phyloP scores from a whole-genome alignment of 2,113 vertebrate species.

The Tetrax tetrax region DNA sequence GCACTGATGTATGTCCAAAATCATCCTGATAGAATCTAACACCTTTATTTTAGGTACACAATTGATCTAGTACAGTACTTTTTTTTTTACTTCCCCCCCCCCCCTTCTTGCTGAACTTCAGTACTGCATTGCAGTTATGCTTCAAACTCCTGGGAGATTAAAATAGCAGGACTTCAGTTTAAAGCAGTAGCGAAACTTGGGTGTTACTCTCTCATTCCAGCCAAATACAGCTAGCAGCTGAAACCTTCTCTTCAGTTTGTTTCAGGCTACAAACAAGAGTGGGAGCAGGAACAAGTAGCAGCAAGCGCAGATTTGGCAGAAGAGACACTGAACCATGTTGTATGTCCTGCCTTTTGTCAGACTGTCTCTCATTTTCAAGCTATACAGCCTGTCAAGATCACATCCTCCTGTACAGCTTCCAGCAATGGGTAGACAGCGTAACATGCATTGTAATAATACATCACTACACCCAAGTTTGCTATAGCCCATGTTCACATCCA shows the following conservation, averaged over 20 bases:
- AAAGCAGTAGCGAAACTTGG: neutral
- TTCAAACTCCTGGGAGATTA: neutral
- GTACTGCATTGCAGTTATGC: neutral
- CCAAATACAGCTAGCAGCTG: neutral
- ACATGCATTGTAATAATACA: neutral
- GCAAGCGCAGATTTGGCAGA: neutral
- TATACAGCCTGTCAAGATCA: neutral
- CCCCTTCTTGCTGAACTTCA: neutral
- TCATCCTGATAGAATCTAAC: neutral
- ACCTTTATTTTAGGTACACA: neutral
- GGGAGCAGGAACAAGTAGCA: neutral
- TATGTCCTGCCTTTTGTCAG: neutral
- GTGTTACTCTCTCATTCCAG: neutral
- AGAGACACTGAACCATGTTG: neutral
- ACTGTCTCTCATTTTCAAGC: neutral
- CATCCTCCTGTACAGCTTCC: neutral
- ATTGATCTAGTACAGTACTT: neutral
- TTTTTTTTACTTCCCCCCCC: too few relatives aligned
- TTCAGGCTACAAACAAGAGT: neutral
- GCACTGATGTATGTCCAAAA: neutral
- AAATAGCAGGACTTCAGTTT: neutral
- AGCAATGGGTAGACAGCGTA: neutral
- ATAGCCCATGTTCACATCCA: neutral
- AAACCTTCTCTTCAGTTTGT: neutral
- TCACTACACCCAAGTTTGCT: neutral